phyloP scores from a whole-genome alignment of 2,797 vertebrate species.

The Crax fasciolata region DNA sequence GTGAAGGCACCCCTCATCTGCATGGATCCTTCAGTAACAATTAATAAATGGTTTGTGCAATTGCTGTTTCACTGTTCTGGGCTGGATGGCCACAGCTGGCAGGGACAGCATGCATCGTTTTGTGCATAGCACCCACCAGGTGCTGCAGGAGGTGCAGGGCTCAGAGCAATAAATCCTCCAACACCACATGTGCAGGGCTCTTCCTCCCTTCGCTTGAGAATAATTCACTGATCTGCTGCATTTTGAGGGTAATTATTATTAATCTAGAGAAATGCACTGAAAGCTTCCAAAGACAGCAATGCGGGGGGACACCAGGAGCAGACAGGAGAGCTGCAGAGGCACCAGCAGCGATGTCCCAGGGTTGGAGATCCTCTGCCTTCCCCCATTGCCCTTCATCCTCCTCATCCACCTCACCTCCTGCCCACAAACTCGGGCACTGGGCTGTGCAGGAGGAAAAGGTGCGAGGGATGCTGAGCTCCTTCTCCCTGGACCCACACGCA shows the following conservation, averaged over 20 bases:
- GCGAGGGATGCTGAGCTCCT: not conserved
- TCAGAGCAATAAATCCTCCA: not conserved
- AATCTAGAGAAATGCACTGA: slow-evolving; percentile 14
- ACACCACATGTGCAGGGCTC: rapidly evolving
- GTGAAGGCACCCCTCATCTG: not conserved
- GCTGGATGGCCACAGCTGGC: slow-evolving; percentile 9
- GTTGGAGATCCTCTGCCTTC: too few relatives aligned
- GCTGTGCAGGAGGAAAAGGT: not conserved
- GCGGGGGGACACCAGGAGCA: not conserved
- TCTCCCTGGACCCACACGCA: rapidly evolving
- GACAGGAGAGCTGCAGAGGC: not conserved
- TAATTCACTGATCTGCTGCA: not conserved
- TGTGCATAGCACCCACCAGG: not conserved
- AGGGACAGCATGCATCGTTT: slow-evolving; percentile 7
- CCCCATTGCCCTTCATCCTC: too few relatives aligned
- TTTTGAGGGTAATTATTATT: slow-evolving; percentile 27
- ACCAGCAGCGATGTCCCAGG: not conserved
- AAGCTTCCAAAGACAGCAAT: not conserved
- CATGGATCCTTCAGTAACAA: slow-evolving; percentile 25
- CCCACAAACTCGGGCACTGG: too few relatives aligned
- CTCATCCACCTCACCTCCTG: too few relatives aligned
- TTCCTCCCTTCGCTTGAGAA: not conserved
- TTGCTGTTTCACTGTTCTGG: slow-evolving; percentile 32
- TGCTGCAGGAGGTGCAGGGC: not conserved
- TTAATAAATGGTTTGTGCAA: slow-evolving; percentile 20